Evolutionary conservation across 2,797 vertebrate species (phyloP), one percentile per base, ranked within the genome.

Genomic region (Poecilia picta): DNA sequence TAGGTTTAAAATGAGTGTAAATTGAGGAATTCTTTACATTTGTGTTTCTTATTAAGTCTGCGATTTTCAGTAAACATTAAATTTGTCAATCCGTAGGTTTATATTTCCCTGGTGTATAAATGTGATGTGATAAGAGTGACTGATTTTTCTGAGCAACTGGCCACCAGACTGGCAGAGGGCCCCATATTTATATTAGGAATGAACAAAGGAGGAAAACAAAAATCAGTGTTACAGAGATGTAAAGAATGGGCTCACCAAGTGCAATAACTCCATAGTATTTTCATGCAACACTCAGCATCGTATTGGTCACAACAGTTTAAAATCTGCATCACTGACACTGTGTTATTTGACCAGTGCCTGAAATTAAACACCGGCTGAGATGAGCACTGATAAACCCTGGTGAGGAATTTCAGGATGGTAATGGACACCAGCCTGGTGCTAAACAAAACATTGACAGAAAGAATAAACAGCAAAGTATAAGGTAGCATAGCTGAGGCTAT

Each of bases 351-450:
- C 36, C 59, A 53, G 49, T 36, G 12, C 33, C 76, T 77, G 76
- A 71, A 77, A 77, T 77, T 45, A 25, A 23, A 77, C 53, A 70
- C 76, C 66, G 8, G 47, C 41, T 72, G 33, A 39, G 28, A 76
- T 80, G 23, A 77, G 41, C 0, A 31, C 23, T 75, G 16, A 59
- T 49, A 71, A 46, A 15, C 47, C 4, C 62, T 33, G 73, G n/a
- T 73, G 43, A 73, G 33, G 47, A 46, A 71, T 75, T 71, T 1
- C 33, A 39, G 57, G 76, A n/a, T 68, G 20, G 18, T 51, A 46
- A 59, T 49, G 28, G 49, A 53, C 18, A n/a, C 46, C 64, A 31
- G 28, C 1, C 10, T 43, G 51, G 13, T 62, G 49, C 59, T 74
- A 43, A 41, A 59, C 31, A 62, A 73, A 77, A 68, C 28, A 62